Base-by-base conservation (phyloP, 2,113 vertebrate genomes). In the Clarias batrachus region DNA sequence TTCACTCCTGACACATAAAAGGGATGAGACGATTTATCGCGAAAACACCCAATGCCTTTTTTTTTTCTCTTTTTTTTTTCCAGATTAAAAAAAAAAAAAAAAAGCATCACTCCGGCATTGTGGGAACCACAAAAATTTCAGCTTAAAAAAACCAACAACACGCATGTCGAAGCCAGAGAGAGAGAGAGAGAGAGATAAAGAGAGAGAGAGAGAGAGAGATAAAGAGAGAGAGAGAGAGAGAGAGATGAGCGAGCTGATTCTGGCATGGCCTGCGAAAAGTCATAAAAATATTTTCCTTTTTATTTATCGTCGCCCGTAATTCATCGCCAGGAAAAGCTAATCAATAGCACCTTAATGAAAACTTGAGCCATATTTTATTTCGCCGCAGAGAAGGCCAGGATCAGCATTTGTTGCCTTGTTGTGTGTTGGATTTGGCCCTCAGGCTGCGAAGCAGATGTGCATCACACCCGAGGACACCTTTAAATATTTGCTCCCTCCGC, bases 291-390 rank as follows among this genome's bases (percentile, higher is more conserved):
- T 97, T 97, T 98, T 96, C 96, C 91, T 95, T 96, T 97, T 97
- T 97, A 96, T 98, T 97, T 98, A 98, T 98, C 97, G 97, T 97
- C 95, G 95, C 94, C 96, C 96, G 96, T 99, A 98, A 98, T 97
- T 99, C 97, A 98, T 97, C 95, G 95, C 94, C 96, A 96, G 96
- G 97, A 97, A 97, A 99, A 97, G 97, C 96, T 98, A 98, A 99
- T 99, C 98, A 97, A 99, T 99, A 99, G 96, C 97, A 97, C 95
- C 95, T 95, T 99, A 98, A 98, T 98, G 98, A 99, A 99, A 98
- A 97, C 96, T 97, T 97, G 96, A 97, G 97, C 96, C 96, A 97
- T 99, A 98, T 98, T 99, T 99, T 98, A 99, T 94, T 97, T 96
- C 86, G 92, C 97, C 92, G 96, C 94, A 96, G 94, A 96, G 97